These are phyloP conservation scores for Sinentomon sp. DNA, from an alignment of 2,888 invertebrate species.

Conservation along the genomic window DNA sequence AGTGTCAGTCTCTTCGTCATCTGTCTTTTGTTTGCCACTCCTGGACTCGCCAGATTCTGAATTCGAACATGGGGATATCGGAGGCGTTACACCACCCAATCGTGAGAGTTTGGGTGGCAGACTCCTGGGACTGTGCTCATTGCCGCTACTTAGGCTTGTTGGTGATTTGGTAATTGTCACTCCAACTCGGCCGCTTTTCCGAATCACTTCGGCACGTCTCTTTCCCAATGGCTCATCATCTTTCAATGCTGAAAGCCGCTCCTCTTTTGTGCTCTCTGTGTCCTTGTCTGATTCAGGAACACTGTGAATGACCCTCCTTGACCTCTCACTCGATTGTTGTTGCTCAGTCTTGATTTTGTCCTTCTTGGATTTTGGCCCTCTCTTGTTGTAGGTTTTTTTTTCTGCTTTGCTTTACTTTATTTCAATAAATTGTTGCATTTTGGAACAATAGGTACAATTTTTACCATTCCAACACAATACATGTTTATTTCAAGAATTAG, in stretches of 20 bases:
- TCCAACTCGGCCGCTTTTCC: slow-evolving; percentile 71
- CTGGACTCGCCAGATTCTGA: no score
- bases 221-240: slow-evolving; percentile 2
- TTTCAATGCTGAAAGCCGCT: no score
- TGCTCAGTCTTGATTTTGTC: slow-evolving; percentile 8
- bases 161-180: slow-evolving; percentile 70
- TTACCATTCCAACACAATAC: no score
- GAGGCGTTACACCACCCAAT: slow-evolving; percentile 21
- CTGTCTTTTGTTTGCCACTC: no score
- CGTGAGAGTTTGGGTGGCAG: slow-evolving; percentile 25
- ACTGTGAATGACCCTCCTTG: no score
- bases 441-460: no score
- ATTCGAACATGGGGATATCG: slow-evolving; percentile 16
- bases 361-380: slow-evolving; percentile 33
- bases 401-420: slow-evolving; percentile 26
- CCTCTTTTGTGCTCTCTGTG: no score
- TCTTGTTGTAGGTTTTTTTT: slow-evolving; percentile 26
- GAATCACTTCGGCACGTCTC: slow-evolving; percentile 4
- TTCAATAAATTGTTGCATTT: no score
- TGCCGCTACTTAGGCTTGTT: slow-evolving; percentile 32
- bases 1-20: no score
- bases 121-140: slow-evolving; percentile 24
- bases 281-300: no score
- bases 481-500: no score
- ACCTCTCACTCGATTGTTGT: no score